These are phyloP conservation scores for Alexandromys fortis DNA, from an alignment of 2,113 vertebrate species.

Conservation along the genomic window DNA sequence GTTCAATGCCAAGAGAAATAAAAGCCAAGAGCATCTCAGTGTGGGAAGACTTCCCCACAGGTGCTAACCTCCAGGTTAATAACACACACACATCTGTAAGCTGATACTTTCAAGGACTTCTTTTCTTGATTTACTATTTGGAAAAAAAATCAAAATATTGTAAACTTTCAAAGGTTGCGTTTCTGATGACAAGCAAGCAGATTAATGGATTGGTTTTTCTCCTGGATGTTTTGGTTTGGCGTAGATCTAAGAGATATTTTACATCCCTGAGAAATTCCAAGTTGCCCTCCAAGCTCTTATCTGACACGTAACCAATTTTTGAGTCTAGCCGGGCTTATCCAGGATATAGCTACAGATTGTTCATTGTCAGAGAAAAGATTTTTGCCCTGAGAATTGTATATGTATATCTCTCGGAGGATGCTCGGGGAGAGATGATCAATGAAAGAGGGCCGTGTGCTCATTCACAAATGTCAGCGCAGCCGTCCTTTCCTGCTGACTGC, in stretches of 20 bases:
- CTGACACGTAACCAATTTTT: slow-evolving; percentile 75
- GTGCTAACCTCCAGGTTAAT: neutral
- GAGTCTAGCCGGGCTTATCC: slow-evolving; percentile 74
- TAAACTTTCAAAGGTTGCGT: slow-evolving; percentile 79
- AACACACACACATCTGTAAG: slow-evolving; percentile 68
- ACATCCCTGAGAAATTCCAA: slow-evolving; percentile 74
- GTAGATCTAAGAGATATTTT: slow-evolving; percentile 77
- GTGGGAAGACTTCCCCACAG: neutral
- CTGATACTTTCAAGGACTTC: slow-evolving; percentile 15
- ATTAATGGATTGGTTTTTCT: slow-evolving; percentile 80
- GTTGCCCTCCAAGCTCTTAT: slow-evolving; percentile 73
- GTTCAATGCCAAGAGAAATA: neutral
- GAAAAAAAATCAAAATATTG: slow-evolving; percentile 85
- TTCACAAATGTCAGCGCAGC: slow-evolving; percentile 43
- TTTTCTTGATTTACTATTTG: slow-evolving; percentile 70
- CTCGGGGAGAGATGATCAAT: slow-evolving; percentile 58
- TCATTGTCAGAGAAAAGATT: slow-evolving; percentile 70
- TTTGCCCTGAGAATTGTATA: slow-evolving; percentile 63
- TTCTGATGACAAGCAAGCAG: slow-evolving; percentile 76
- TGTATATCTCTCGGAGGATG: slow-evolving; percentile 45
- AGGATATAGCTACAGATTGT: slow-evolving; percentile 75
- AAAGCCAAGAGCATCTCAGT: slow-evolving; percentile 36
- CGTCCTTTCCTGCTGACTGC: neutral
- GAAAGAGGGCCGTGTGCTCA: slow-evolving; percentile 24
- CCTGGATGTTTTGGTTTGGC: slow-evolving; percentile 60